phyloP scores from a whole-genome alignment of 1,140 invertebrate species.

The Calliphora vicina region DNA sequence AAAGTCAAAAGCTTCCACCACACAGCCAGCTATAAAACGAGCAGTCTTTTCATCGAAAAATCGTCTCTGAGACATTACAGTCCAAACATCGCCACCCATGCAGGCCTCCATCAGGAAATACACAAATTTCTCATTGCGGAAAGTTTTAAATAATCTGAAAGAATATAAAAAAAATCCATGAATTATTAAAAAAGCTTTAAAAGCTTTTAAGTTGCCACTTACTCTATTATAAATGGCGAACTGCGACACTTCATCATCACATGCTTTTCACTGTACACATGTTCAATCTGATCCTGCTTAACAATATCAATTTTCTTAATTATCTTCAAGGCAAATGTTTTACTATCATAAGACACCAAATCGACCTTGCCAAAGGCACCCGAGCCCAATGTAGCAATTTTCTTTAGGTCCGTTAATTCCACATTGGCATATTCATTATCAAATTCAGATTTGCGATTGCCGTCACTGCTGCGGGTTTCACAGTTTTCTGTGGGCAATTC shows the following conservation, averaged over 20 bases:
- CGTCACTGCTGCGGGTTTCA: slow-evolving; percentile 40
- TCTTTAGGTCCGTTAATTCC: slow-evolving; percentile 79
- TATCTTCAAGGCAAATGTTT: slow-evolving; percentile 88
- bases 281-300: slow-evolving; percentile 91
- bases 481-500: slow-evolving; percentile 46
- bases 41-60: slow-evolving; percentile 86
- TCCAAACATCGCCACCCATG: slow-evolving; percentile 97
- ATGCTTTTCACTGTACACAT: slow-evolving; percentile 91
- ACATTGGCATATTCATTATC: slow-evolving; percentile 73
- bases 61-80: slow-evolving; percentile 81
- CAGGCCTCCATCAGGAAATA: slow-evolving; percentile 98
- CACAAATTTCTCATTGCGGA: slow-evolving; percentile 92
- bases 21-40: slow-evolving; percentile 90
- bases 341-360: slow-evolving; percentile 73
- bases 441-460: slow-evolving; percentile 51
- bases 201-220: slow-evolving; percentile 42
- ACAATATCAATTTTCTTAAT: slow-evolving; percentile 93
- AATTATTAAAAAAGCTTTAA: background rate
- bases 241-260: slow-evolving; percentile 82
- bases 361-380: slow-evolving; percentile 94
- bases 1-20: slow-evolving; percentile 91
- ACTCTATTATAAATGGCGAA: slow-evolving; percentile 86
- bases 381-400: slow-evolving; percentile 86
- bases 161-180: background rate
- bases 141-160: slow-evolving; percentile 88